A percentile compares a stretch with the other conserved stretches of the same genome.
Conservation (phyloP, 2,113 vertebrate species). For the Vulpes lagopus region DNA sequence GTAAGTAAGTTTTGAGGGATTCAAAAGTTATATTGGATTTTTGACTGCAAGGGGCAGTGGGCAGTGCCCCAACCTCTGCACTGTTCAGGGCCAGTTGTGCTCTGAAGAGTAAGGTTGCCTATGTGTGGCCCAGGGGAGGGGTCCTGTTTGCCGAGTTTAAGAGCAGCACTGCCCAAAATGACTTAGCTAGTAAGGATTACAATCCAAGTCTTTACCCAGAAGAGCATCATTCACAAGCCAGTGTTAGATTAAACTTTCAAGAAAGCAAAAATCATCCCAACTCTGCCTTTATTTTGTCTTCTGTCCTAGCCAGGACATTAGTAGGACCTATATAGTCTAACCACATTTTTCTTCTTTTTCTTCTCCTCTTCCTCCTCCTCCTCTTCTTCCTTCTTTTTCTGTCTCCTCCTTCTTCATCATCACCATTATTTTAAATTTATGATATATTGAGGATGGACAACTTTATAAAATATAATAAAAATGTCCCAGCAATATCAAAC, state of each 20-base stretch:
- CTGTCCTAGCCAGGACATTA: not conserved
- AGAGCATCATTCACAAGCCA: not conserved
- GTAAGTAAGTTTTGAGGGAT: not conserved
- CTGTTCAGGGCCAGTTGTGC: not conserved
- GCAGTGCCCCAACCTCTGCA: not conserved
- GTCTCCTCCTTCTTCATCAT: not conserved
- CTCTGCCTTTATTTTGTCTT: not conserved
- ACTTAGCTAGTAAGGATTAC: not conserved
- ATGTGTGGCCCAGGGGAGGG: not conserved
- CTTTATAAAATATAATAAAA: not conserved
- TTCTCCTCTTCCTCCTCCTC: not conserved
- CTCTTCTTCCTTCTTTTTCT: not conserved
- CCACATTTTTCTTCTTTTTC: not conserved
- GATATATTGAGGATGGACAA: not conserved
- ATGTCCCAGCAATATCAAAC: not conserved
- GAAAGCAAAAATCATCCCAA: not conserved
- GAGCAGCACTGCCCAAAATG: not conserved
- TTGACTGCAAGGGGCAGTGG: not conserved
- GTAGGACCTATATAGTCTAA: not conserved
- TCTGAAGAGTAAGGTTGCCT: not conserved
- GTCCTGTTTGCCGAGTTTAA: not conserved
- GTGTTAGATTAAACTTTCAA: not conserved
- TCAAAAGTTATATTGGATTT: not conserved
- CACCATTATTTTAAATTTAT: not conserved
- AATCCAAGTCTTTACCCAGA: not conserved